These are phyloP conservation scores for Tholera decimalis DNA, from an alignment of 2,888 invertebrate genomes.

Conservation along the genomic window DNA sequence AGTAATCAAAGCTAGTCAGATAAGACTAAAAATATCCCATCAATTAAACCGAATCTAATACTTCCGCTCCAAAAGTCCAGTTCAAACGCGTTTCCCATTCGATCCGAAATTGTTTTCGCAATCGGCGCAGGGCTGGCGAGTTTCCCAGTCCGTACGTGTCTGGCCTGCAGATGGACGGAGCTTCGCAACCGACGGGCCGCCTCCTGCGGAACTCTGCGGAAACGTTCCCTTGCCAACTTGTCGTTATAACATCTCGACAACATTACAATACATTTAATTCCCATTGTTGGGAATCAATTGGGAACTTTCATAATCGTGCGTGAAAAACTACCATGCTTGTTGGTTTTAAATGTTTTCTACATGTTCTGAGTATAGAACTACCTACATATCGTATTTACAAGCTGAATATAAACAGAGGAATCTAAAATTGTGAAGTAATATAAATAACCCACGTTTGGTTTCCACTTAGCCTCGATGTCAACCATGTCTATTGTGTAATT, in stretches of 20 bases:
- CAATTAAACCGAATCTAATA: constrained; percentile 66
- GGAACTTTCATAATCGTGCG: constrained; percentile 30
- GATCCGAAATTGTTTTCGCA: constrained; percentile 72
- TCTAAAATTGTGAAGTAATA: neutral
- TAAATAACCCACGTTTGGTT: constrained; percentile 4
- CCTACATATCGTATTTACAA: constrained; percentile 2
- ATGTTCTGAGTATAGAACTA: neutral
- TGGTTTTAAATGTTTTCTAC: constrained; percentile 7
- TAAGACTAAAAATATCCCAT: constrained; percentile 59
- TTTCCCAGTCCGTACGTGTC: constrained; percentile 70
- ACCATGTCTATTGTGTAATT: constrained; percentile 19
- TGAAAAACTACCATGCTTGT: constrained; percentile 30
- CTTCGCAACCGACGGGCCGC: constrained; percentile 48
- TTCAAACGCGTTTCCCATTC: constrained; percentile 65
- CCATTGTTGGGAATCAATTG: constrained; percentile 48
- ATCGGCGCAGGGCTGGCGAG: constrained; percentile 69
- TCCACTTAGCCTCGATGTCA: constrained; percentile 1
- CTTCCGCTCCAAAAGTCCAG: constrained; percentile 62
- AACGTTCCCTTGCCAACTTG: constrained; percentile 65
- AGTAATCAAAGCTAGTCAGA: constrained; percentile 43
- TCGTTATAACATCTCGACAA: constrained; percentile 61
- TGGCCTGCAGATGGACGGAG: constrained; percentile 61
- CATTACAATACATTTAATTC: constrained; percentile 58
- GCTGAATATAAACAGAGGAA: neutral
- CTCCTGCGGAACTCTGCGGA: constrained; percentile 61